phyloP scores from a whole-genome alignment of 2,113 vertebrate species.

The Siniperca knerii region DNA sequence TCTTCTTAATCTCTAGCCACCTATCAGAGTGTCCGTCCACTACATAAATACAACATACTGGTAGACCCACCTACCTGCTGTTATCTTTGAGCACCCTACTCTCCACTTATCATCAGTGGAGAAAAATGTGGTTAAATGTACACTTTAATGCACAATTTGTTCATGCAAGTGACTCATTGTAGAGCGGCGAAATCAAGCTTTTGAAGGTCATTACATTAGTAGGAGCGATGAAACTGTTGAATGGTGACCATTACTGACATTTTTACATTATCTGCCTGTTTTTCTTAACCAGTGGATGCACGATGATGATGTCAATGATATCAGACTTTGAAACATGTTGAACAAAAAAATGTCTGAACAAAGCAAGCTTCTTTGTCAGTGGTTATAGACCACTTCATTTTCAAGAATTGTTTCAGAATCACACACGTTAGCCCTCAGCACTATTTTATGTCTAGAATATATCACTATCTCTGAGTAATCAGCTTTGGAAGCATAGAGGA shows the following conservation, averaged over 20 bases:
- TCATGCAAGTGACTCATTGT: slow-evolving; percentile 31
- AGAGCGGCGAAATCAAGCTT: slow-evolving; percentile 40
- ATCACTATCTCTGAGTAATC: slow-evolving; percentile 35
- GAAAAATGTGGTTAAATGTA: slow-evolving; percentile 18
- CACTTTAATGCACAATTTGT: slow-evolving; percentile 29
- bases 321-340: slow-evolving; percentile 39
- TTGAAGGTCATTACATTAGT: slow-evolving; percentile 33
- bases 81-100: slow-evolving; percentile 43
- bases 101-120: slow-evolving; percentile 13
- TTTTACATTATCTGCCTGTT: slow-evolving; percentile 52
- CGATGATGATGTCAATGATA: slow-evolving; percentile 56
- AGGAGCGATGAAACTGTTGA: slow-evolving; percentile 53
- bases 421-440: slow-evolving; percentile 26
- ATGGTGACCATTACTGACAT: slow-evolving; percentile 46
- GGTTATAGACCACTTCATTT: slow-evolving; percentile 51
- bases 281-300: slow-evolving; percentile 64
- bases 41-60: slow-evolving; percentile 19
- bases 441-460: slow-evolving; percentile 14
- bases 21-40: slow-evolving; percentile 48
- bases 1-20: slow-evolving; percentile 45
- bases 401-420: slow-evolving; percentile 25
- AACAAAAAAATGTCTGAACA: slow-evolving; percentile 53
- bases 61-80: slow-evolving; percentile 4
- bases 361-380: slow-evolving; percentile 50
- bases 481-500: slow-evolving; percentile 25